Percentiles rank a stretch among this genome's conserved stretches.
phyloP scores from a whole-genome alignment of 1,140 invertebrate genomes.

The Drosophila tsacasi region DNA sequence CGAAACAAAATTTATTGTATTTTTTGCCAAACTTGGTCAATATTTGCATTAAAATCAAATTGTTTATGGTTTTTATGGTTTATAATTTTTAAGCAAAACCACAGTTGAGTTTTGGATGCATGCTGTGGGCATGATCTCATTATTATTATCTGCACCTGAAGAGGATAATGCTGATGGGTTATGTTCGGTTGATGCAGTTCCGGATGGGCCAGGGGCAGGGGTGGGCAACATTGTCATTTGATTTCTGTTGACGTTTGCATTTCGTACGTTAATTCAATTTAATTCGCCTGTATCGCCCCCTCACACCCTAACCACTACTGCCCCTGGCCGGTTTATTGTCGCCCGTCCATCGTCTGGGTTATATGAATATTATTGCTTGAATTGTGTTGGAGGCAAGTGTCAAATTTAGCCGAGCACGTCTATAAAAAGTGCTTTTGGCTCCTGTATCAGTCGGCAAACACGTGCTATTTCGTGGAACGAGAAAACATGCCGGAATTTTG shows the following conservation, averaged over 20 bases:
- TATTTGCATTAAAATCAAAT: conserved; percentile 6
- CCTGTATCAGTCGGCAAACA: conserved; percentile 45
- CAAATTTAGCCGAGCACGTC: conserved; percentile 76
- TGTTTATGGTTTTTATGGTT: background rate
- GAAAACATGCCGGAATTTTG: conserved; percentile 26
- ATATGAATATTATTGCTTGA: conserved; percentile 43
- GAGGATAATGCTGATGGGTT: conserved; percentile 7
- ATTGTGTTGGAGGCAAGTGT: conserved; percentile 60
- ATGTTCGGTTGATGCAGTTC: conserved; percentile 18
- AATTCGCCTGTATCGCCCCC: conserved; percentile 49
- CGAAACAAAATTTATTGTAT: background rate
- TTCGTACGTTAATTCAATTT: conserved; percentile 78
- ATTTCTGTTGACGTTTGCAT: conserved; percentile 79
- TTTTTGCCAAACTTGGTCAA: conserved; percentile 6
- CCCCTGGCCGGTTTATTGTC: conserved; percentile 12
- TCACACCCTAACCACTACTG: conserved; percentile 5
- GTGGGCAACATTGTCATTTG: conserved; percentile 66
- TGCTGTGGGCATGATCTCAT: conserved; percentile 13
- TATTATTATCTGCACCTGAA: conserved; percentile 48
- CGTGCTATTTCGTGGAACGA: conserved; percentile 38
- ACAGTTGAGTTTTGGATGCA: background rate
- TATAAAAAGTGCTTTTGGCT: conserved; percentile 38
- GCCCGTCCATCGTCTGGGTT: conserved; percentile 12
- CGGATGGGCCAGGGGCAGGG: background rate
- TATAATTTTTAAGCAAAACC: background rate